These are phyloP conservation scores for Litoditis marina DNA, from an alignment of 2,888 invertebrate species.

Conservation along the genomic window DNA sequence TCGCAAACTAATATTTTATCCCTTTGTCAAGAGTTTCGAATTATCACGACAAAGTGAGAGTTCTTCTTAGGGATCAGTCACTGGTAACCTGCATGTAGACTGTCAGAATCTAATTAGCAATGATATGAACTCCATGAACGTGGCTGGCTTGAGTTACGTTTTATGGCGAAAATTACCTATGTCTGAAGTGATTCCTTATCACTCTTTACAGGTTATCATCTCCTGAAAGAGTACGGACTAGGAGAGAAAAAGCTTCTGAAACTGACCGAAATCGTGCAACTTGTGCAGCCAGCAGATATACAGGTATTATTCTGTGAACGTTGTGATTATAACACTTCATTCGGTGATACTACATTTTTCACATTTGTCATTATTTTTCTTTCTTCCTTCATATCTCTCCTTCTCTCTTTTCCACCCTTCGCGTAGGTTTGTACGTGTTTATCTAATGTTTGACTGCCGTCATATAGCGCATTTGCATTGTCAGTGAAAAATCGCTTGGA, in stretches of 20 bases:
- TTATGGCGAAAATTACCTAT: too few relatives aligned
- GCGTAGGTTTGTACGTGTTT: neutral
- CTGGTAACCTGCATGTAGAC: too few relatives aligned
- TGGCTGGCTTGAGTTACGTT: too few relatives aligned
- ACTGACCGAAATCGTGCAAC: slow-evolving; percentile 51
- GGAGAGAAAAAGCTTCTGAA: slow-evolving; percentile 50
- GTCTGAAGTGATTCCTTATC: neutral
- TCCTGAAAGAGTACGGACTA: slow-evolving; percentile 49
- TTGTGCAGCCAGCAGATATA: slow-evolving; percentile 55
- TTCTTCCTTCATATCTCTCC: neutral
- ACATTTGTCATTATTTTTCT: neutral
- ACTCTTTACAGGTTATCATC: slow-evolving; percentile 34
- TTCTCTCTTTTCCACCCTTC: neutral
- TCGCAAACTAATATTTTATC: too few relatives aligned
- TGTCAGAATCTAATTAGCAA: too few relatives aligned
- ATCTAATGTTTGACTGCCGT: too few relatives aligned
- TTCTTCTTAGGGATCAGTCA: slow-evolving; percentile 1
- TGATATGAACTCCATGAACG: too few relatives aligned
- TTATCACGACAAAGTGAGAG: too few relatives aligned
- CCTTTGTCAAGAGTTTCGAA: too few relatives aligned
- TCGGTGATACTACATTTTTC: neutral
- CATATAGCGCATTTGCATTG: too few relatives aligned
- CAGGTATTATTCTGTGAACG: slow-evolving; percentile 30
- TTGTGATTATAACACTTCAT: too few relatives aligned
- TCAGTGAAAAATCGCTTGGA: slow-evolving; percentile 1